These are phyloP conservation scores for Dromius quadrimaculatus DNA, from an alignment of 2,888 invertebrate genomes.

Conservation along the genomic window DNA sequence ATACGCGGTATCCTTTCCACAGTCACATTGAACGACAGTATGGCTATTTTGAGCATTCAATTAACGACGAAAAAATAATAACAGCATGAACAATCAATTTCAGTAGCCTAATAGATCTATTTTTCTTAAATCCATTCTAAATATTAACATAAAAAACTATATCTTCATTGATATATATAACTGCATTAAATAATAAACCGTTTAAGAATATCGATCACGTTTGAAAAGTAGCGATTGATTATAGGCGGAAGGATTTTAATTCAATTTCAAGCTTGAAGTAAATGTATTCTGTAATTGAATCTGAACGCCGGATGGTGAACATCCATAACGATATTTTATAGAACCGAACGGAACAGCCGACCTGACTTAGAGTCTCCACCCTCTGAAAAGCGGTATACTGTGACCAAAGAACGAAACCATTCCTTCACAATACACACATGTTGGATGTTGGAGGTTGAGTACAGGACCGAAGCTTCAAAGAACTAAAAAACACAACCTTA, in stretches of 20 bases:
- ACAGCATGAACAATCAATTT: too few species aligned
- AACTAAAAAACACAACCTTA: too few species aligned
- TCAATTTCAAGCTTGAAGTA: constrained; percentile 37
- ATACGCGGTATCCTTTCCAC: background rate
- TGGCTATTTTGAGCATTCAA: too few species aligned
- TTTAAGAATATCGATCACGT: background rate
- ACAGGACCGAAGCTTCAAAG: too few species aligned
- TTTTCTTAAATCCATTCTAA: too few species aligned
- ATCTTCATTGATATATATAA: background rate
- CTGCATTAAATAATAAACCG: background rate
- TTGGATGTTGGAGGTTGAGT: too few species aligned
- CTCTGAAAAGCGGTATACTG: background rate
- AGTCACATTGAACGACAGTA: too few species aligned
- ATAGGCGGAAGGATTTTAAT: constrained; percentile 37
- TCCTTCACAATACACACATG: too few species aligned
- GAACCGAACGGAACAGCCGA: background rate
- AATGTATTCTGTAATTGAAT: constrained; percentile 46
- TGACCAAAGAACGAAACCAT: background rate
- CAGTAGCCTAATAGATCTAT: too few species aligned
- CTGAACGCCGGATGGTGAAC: constrained; percentile 14
- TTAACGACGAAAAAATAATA: too few species aligned
- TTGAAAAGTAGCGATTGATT: constrained; percentile 38
- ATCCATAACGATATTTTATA: constrained; percentile 43
- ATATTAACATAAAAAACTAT: background rate
- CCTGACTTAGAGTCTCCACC: background rate